Conservation (phyloP, 2,113 vertebrate species). For the Cariama cristata region DNA sequence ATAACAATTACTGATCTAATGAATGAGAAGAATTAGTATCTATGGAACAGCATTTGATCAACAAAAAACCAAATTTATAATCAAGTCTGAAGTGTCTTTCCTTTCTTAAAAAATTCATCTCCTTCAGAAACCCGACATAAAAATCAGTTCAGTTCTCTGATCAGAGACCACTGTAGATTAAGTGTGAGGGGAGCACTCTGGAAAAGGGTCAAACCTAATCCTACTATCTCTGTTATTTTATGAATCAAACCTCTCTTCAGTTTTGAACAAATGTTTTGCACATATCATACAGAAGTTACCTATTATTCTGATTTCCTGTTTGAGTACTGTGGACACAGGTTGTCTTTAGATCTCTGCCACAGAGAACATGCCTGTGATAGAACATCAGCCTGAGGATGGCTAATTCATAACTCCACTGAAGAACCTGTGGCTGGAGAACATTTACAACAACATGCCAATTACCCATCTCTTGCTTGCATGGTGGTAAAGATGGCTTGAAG, state of each 20-base stretch:
- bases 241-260: not conserved
- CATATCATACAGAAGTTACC: not conserved
- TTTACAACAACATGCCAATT: not conserved
- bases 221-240: not conserved
- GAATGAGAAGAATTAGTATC: not conserved
- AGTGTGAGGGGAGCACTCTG: not conserved
- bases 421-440: not conserved
- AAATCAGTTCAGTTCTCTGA: not conserved
- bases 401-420: not conserved
- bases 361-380: not conserved
- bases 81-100: not conserved
- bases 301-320: not conserved
- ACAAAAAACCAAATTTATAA: not conserved
- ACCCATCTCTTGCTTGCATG: not conserved
- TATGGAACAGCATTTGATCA: not conserved
- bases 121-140: not conserved
- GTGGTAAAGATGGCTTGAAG: not conserved
- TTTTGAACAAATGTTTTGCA: not conserved
- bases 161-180: not conserved
- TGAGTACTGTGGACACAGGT: not conserved
- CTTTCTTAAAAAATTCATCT: not conserved
- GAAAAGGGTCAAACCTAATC: not conserved
- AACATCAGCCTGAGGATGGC: not conserved
- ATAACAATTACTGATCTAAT: not conserved
- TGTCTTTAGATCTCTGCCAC: not conserved